Evolutionary conservation across 2,797 vertebrate genomes (phyloP).

Genomic region (Gymnothorax reevesii): DNA sequence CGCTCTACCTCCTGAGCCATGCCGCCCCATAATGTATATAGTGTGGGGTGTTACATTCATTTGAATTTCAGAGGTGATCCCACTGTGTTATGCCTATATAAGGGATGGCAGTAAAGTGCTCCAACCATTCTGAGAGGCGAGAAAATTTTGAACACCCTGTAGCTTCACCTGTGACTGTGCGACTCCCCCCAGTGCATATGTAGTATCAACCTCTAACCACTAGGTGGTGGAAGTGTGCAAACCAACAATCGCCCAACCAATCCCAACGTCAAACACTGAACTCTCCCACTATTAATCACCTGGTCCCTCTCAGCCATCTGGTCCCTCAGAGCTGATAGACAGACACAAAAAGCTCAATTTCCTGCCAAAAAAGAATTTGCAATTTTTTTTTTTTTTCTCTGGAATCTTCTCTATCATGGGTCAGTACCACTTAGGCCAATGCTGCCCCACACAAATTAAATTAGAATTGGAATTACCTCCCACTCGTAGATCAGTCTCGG

Average conservation of each 20-base stretch:
- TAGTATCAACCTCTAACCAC: neutral
- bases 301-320: neutral
- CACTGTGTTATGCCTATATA: neutral
- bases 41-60: neutral
- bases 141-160: neutral
- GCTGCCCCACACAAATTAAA: slow-evolving; percentile 5
- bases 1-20: no score
- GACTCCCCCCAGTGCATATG: neutral
- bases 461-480: slow-evolving; percentile 20
- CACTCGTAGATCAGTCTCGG: slow-evolving; percentile 16
- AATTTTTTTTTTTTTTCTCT: neutral
- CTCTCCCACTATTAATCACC: neutral
- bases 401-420: neutral
- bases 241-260: neutral
- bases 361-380: neutral
- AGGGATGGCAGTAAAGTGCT: neutral
- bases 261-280: neutral
- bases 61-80: neutral
- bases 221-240: neutral
- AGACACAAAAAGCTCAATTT: slow-evolving; percentile 4
- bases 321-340: neutral
- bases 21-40: no score
- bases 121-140: no score
- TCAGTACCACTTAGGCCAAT: neutral
- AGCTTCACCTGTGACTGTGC: neutral